phyloP scores from a whole-genome alignment of 2,797 vertebrate genomes.

The Alosa sapidissima region DNA sequence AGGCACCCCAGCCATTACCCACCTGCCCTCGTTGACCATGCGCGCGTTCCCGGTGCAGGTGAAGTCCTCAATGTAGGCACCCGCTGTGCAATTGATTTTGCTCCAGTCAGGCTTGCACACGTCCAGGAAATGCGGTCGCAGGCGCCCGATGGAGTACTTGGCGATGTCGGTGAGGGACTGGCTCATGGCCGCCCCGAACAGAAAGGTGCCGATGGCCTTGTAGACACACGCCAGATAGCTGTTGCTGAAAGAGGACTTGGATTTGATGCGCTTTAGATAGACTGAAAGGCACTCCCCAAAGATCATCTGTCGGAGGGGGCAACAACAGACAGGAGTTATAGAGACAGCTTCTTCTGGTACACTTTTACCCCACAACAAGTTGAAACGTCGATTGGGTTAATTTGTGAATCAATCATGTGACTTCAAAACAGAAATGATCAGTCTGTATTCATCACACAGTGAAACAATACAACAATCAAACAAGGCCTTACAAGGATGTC shows the following conservation, averaged over 20 bases:
- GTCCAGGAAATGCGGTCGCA: constrained; percentile 92
- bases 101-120: constrained; percentile 83
- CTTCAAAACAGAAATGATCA: neutral
- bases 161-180: constrained; percentile 97
- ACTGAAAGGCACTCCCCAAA: constrained; percentile 89
- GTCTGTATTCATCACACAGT: neutral
- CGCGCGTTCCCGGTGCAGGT: constrained; percentile 78
- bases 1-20: neutral
- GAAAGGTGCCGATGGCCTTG: constrained; percentile 90
- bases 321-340: constrained; percentile 30
- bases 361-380: neutral
- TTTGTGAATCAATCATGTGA: neutral
- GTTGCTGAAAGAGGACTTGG: constrained; percentile 88
- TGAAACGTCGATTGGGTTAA: neutral
- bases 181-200: constrained; percentile 95
- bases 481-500: constrained; percentile 43
- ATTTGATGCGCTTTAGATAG: constrained; percentile 83
- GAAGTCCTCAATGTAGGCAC: constrained; percentile 84
- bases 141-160: constrained; percentile 95
- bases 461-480: neutral
- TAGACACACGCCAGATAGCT: constrained; percentile 87
- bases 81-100: constrained; percentile 65
- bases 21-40: constrained; percentile 87
- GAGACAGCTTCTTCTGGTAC: neutral
- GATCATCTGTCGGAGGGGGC: constrained; percentile 80